Percentiles rank a stretch among this genome's conserved stretches.
phyloP scores from a whole-genome alignment of 2,888 invertebrate species.

The Lasioglossum marginatum region DNA sequence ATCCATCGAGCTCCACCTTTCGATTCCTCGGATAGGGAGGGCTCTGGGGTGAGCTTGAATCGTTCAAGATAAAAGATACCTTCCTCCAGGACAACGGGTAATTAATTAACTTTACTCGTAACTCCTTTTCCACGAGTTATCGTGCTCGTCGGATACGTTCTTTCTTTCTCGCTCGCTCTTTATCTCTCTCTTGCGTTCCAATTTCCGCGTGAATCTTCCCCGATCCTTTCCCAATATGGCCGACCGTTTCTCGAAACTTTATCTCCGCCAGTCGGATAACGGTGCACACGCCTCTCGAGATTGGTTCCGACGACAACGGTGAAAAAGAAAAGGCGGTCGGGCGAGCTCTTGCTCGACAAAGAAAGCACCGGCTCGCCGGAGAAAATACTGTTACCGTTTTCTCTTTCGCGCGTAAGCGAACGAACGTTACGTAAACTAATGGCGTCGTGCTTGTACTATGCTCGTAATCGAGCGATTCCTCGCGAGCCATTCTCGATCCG shows the following conservation, averaged over 20 bases:
- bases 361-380: conserved; percentile 30
- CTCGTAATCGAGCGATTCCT: background rate
- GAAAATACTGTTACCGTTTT: conserved; percentile 34
- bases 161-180: background rate
- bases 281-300: background rate
- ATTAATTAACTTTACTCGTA: background rate
- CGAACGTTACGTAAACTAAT: conserved; percentile 28
- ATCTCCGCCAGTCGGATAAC: background rate
- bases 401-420: background rate
- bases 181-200: background rate
- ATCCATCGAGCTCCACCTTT: background rate
- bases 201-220: conserved; percentile 7
- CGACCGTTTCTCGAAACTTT: background rate
- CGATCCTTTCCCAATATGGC: background rate
- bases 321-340: conserved; percentile 6
- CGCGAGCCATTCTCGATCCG: background rate
- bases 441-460: conserved; percentile 37
- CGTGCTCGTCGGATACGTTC: background rate
- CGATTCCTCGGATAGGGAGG: background rate
- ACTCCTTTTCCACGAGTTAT: background rate
- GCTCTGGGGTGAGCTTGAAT: background rate
- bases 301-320: conserved; percentile 3
- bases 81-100: background rate
- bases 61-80: conserved; percentile 5
- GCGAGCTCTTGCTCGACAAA: conserved; percentile 2